phyloP scores from a whole-genome alignment of 1,140 invertebrate genomes.

The Telenomus remus region DNA sequence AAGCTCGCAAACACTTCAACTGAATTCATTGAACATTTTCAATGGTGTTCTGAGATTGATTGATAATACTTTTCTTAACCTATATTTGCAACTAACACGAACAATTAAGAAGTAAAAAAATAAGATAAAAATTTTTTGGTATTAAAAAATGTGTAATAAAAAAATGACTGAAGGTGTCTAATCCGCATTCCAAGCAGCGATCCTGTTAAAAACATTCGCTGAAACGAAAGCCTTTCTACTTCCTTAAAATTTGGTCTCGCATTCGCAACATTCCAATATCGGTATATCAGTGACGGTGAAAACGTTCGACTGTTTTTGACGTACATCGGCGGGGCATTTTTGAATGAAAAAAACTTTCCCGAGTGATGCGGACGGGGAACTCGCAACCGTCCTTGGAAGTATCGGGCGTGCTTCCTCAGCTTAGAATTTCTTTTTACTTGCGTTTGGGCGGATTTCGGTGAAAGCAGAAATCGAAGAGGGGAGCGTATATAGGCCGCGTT shows the following conservation, averaged over 20 bases:
- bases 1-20: too few relatives aligned
- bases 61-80: too few relatives aligned
- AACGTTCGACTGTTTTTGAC: constrained; percentile 19
- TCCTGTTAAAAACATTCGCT: constrained; percentile 18
- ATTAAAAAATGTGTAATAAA: too few relatives aligned
- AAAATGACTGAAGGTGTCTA: too few relatives aligned
- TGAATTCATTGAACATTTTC: too few relatives aligned
- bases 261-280: constrained; percentile 43
- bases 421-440: constrained; percentile 52
- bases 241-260: constrained; percentile 14
- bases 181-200: constrained; percentile 10
- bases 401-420: constrained; percentile 15
- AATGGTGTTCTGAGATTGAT: too few relatives aligned
- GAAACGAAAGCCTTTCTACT: constrained; percentile 17
- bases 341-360: constrained; percentile 44
- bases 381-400: constrained; percentile 41
- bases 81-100: too few relatives aligned
- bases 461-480: constrained; percentile 67
- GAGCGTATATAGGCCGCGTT: constrained; percentile 73
- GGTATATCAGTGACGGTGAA: constrained; percentile 8
- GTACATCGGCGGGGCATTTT: constrained; percentile 16
- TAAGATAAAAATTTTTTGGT: too few relatives aligned
- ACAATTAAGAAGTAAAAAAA: too few relatives aligned
- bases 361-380: constrained; percentile 16
- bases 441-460: constrained; percentile 66